Evolutionary conservation across 2,888 invertebrate species (phyloP).

Genomic region (Trichacis sp.): DNA sequence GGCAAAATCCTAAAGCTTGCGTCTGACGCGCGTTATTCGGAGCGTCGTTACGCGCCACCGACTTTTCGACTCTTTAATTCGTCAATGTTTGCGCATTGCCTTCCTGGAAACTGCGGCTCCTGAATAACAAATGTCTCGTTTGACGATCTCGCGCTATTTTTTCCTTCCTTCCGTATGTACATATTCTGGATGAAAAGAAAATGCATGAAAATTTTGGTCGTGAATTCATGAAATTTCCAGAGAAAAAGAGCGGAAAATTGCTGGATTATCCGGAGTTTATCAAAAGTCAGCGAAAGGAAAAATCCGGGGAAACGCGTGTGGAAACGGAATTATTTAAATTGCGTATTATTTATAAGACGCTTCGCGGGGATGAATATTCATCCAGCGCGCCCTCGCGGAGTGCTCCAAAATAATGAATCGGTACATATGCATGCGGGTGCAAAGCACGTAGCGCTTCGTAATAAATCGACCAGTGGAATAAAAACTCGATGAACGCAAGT

Average conservation of each 20-base stretch:
- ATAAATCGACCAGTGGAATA: not conserved
- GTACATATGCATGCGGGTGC: conserved; percentile 49
- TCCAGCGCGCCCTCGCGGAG: conserved; percentile 23
- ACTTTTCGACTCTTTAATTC: conserved; percentile 35
- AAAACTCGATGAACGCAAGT: not conserved
- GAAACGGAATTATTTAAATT: conserved; percentile 29
- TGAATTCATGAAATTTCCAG: not conserved
- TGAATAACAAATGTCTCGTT: conserved; percentile 20
- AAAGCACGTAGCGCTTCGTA: conserved; percentile 10
- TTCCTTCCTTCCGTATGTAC: not conserved
- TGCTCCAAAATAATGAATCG: conserved; percentile 61
- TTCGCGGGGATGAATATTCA: conserved; percentile 40
- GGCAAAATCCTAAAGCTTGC: conserved; percentile 14
- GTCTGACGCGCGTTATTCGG: conserved; percentile 33
- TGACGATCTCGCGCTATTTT: conserved; percentile 11
- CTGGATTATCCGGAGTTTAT: not conserved
- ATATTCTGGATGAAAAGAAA: too few species aligned
- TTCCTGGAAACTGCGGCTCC: conserved; percentile 8
- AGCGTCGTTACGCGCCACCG: conserved; percentile 27
- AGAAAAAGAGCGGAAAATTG: not conserved
- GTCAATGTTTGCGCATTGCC: conserved; percentile 17
- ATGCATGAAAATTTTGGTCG: not conserved
- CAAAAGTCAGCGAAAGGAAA: conserved; percentile 8
- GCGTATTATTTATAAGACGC: conserved; percentile 37
- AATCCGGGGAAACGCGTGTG: conserved; percentile 8